Base-by-base conservation (phyloP, 2,797 vertebrate genomes). In the Enteromius fasciolatus region DNA sequence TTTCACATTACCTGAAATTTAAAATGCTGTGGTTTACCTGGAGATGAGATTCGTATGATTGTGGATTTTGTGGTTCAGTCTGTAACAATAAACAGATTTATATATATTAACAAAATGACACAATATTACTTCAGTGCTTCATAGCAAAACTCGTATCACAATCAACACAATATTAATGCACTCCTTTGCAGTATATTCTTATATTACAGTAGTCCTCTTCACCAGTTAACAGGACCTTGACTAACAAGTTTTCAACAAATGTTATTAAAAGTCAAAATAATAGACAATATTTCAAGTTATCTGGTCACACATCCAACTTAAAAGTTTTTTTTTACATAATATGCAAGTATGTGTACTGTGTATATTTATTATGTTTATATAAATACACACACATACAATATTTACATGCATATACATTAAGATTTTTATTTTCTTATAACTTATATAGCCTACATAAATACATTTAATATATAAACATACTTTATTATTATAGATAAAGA, bases 1-100 rank as follows among this genome's bases (percentile, higher is more conserved):
- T 69, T 69, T 20, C 23, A 33, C 36, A 69, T 8, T 31, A 57
- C 50, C 70, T 54, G 70, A 28, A 52, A 52, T 73, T 73, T 15
- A 4, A 74, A 36, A 74, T n/a, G 9, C n/a, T 17, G 17, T 14
- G 48, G 7, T 54, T 54, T 74, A 33, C 63, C 10, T 57, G 64
- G 10, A 54, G 12, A 12, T 23, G 11, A n/a, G 9, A 54, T 68
- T 68, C 3, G 0, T 14, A 57, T 18, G 48, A 69, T 11, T 44
- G 17, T 4, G 23, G 0, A 2, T 12, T 72, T 46, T 46, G 14
- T 39, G 15, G 36, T 33, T 66, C 12, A 31, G 39, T 14, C 57
- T 64, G 25, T 48, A 66, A 33, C 36, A 12, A 46, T 11, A 44
- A 6, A 18, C 1, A 61, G 12, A 63, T 12, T 48, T 48, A 46